Evolutionary conservation across 1,140 invertebrate genomes (phyloP), one percentile per base, ranked within the genome.

Genomic region (Heliconius himera): DNA sequence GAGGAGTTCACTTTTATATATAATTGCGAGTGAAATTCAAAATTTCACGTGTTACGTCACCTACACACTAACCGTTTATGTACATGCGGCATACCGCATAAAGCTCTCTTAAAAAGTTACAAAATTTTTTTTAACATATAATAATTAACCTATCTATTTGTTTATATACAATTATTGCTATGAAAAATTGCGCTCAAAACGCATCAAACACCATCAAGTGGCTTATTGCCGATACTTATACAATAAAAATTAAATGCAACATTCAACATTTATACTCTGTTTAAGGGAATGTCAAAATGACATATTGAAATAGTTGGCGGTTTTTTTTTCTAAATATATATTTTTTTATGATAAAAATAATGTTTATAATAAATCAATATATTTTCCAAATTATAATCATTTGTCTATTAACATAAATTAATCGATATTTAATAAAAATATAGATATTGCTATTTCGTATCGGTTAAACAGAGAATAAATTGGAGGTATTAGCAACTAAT

Each of bases 61-160:
- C 88, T 89, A 90, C 83, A 74, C 82, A 86, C 85, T 91, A 93
- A 84, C 71, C 81, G 83, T 76, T 36, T 87, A 87, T 93, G 87
- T 93, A 93, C 90, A 93, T 88, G 85, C 93, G 90, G 85, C 74
- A 49, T 29, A 83, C 89, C 91, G 92, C 92, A 92, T 93, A 94
- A 94, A 93, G 92, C 91, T 93, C 90, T 94, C 91, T 93, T 93
- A 93, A 91, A 93, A 92, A 93, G 91, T 91, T 93, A 91, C 88
- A 93, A 90, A 90, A 91, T 84, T 82, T 88, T 82, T 88, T 79
- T 90, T 89, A 93, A 94, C 90, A 86, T 91, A 93, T 86, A 92
- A 92, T 94, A 93, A 93, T 94, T 93, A 94, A 89, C 89, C 93
- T 94, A 94, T 92, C 93, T 93, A 94, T 88, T 84, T 87, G 85